phyloP scores from a whole-genome alignment of 35 echinoderm and acorn worm genomes.

The Heliocidaris erythrogramma region DNA sequence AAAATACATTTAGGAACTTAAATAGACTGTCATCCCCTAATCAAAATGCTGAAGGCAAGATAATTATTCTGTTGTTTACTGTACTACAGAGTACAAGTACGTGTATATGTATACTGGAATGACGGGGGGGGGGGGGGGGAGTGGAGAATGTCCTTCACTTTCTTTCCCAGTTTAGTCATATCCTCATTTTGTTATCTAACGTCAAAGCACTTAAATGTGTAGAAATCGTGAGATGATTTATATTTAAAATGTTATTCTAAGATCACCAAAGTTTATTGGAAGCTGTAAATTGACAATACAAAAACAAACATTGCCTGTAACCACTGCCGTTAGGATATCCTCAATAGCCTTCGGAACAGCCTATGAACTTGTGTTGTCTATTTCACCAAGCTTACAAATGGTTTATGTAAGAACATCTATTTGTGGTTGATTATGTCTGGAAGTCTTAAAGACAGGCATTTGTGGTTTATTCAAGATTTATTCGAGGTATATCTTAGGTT shows the following conservation, averaged over 20 bases:
- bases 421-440: neutral
- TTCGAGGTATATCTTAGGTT: neutral
- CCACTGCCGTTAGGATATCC: neutral
- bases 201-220: neutral
- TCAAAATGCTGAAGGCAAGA: no score
- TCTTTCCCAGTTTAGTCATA: neutral
- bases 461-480: neutral
- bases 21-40: no score
- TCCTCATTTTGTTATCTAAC: neutral
- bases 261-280: neutral
- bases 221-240: neutral
- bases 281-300: neutral
- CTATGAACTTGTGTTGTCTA: neutral
- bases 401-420: neutral
- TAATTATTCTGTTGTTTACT: no score
- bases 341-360: neutral
- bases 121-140: no score
- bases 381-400: neutral
- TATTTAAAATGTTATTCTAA: neutral
- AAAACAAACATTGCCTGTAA: neutral
- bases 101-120: no score
- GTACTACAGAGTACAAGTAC: no score
- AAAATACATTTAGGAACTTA: no score
- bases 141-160: neutral
- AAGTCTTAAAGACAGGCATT: neutral